A percentile compares a stretch with the other conserved stretches of the same genome.
phyloP scores from a whole-genome alignment of 2,797 vertebrate species.

The Babyrousa celebensis region DNA sequence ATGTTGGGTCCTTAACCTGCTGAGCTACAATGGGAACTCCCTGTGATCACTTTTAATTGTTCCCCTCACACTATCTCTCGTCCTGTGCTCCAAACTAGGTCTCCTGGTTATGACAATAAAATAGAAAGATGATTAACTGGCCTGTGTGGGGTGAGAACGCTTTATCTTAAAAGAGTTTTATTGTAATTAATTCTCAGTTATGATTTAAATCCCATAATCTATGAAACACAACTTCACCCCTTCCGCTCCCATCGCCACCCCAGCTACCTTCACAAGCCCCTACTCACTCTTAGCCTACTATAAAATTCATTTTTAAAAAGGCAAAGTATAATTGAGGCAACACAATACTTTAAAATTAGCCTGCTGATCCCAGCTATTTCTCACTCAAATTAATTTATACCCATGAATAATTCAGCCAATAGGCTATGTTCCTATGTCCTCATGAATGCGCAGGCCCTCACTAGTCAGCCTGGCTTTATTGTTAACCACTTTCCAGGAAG shows the following conservation, averaged over 20 bases:
- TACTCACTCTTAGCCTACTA: not conserved
- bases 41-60: not conserved
- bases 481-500: not conserved
- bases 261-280: not conserved
- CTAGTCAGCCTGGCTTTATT: not conserved
- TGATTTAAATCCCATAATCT: not conserved
- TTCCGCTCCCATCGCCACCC: not conserved
- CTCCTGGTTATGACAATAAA: not conserved
- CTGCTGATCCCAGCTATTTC: not conserved
- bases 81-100: not conserved
- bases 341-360: not conserved
- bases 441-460: not conserved
- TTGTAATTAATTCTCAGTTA: constrained; percentile 20
- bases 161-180: not conserved
- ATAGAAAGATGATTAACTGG: not conserved
- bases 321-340: not conserved
- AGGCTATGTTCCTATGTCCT: not conserved
- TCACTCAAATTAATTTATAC: not conserved
- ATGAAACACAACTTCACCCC: not conserved
- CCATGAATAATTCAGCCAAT: not conserved
- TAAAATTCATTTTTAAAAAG: not conserved
- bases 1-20: too few relatives aligned
- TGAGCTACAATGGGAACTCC: too few relatives aligned
- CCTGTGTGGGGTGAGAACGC: not conserved
- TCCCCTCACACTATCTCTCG: not conserved